Evolutionary conservation across 2,113 vertebrate species (phyloP).

Genomic region (Narcine bancroftii): DNA sequence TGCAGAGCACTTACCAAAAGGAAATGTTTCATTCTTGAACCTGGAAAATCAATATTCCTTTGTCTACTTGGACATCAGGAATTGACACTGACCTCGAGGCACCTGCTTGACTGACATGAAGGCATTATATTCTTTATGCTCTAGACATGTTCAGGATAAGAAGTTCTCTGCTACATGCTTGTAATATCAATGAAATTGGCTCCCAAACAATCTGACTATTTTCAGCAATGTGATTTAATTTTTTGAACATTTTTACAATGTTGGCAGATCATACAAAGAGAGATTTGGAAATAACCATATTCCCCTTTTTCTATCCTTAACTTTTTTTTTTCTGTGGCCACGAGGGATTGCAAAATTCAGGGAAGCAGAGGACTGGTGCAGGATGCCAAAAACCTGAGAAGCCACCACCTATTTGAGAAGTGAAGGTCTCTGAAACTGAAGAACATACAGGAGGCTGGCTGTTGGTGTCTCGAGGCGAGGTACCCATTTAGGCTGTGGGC

Average conservation of each 20-base stretch:
- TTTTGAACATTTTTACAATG: background rate
- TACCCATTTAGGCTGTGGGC: no score
- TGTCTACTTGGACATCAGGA: background rate
- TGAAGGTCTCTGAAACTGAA: no score
- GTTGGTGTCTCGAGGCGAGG: no score
- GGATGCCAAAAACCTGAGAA: no score
- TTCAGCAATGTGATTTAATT: background rate
- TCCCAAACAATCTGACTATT: background rate
- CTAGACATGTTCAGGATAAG: background rate
- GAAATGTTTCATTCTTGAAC: slow-evolving; percentile 1
- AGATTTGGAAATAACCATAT: background rate
- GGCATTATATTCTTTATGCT: background rate
- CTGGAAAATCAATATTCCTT: background rate
- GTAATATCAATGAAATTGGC: background rate
- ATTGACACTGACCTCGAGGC: no score
- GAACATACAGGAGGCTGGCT: no score
- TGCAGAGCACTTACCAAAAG: background rate
- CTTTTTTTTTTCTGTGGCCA: no score
- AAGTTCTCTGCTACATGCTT: background rate
- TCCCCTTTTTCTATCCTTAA: background rate
- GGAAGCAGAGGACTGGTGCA: no score
- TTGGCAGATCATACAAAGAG: background rate
- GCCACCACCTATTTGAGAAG: no score
- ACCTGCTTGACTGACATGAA: no score
- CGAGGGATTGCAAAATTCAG: no score